Base-by-base conservation (phyloP, 2,797 vertebrate species). In the Acrossocheilus wenchowensis region DNA sequence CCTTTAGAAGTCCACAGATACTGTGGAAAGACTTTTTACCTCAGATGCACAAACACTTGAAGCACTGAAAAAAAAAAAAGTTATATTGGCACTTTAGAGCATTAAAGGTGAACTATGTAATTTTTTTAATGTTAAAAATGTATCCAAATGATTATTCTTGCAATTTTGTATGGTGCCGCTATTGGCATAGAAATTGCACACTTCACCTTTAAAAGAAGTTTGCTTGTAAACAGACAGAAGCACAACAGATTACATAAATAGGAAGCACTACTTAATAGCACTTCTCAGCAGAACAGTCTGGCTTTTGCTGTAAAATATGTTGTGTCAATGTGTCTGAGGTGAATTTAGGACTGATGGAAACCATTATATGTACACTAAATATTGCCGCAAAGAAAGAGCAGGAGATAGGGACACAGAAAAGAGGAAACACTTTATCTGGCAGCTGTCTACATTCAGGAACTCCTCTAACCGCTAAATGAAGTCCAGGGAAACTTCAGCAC, bases 401-500 rank as follows among this genome's bases (percentile, higher is more conserved):
- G 11, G 57, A 45, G 57, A 64, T n/a, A 10, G 39, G 21, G 78
- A 80, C 14, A 45, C 15, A 64, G 30, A 66, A 80, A 64, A 48
- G n/a, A 69, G 80, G 80, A 80, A 80, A 50, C 17, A 26, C 21
- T 66, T 66, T n/a, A 73, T 81, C 71, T 69, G 48, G 82, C 66
- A 86, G 82, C 82, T 87, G 30, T 68, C n/a, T 81, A 52, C 72
- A 21, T 69, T 71, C 66, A 83, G 74, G 45, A 80, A 69, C 80
- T 66, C 36, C n/a, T 36, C 50, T 19, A n/a, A 78, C 36, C 12
- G 6, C 5, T 34, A 83, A 36, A 1, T 14, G 4, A 45, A 74
- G 36, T 68, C 60, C 21, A 71, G 64, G 11, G 39, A 83, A 87
- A 73, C 60, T 72, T 60, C 86, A 82, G 71, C 64, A 85, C 68